Evolutionary conservation across 2,797 vertebrate species (phyloP).

Genomic region (Acanthurus lineatus): DNA sequence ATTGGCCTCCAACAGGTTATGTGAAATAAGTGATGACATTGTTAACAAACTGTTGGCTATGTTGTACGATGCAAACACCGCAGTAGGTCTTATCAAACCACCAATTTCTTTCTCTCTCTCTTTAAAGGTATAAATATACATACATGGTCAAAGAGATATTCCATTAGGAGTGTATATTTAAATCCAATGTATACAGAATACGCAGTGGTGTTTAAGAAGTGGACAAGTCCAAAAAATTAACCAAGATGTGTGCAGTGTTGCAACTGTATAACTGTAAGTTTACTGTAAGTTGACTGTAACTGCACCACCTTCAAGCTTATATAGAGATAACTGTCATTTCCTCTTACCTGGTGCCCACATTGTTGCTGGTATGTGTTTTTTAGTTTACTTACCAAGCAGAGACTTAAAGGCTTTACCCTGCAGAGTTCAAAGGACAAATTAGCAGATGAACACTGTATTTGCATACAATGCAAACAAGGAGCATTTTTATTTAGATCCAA

Average conservation of each 20-base stretch:
- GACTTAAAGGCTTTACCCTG: background rate
- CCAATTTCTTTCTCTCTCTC: background rate
- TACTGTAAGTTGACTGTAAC: background rate
- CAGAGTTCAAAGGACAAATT: background rate
- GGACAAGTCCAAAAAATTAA: background rate
- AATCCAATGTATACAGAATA: background rate
- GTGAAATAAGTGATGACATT: background rate
- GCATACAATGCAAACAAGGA: background rate
- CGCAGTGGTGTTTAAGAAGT: background rate
- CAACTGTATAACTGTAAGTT: background rate
- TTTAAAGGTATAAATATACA: background rate
- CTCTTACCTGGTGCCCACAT: background rate
- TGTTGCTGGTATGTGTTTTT: background rate
- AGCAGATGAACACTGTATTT: background rate
- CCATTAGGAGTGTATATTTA: background rate
- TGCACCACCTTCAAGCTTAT: too few species aligned
- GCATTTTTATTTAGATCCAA: background rate
- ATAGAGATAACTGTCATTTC: too few species aligned
- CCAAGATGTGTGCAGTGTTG: background rate
- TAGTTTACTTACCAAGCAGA: background rate
- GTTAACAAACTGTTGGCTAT: too few species aligned
- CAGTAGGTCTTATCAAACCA: background rate
- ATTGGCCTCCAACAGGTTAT: background rate
- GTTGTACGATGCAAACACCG: background rate
- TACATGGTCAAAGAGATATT: background rate